A percentile compares a stretch with the other conserved stretches of the same genome.
Evolutionary conservation across 2,797 vertebrate species (phyloP).

Genomic region (Sternarchorhynchus goeldii): DNA sequence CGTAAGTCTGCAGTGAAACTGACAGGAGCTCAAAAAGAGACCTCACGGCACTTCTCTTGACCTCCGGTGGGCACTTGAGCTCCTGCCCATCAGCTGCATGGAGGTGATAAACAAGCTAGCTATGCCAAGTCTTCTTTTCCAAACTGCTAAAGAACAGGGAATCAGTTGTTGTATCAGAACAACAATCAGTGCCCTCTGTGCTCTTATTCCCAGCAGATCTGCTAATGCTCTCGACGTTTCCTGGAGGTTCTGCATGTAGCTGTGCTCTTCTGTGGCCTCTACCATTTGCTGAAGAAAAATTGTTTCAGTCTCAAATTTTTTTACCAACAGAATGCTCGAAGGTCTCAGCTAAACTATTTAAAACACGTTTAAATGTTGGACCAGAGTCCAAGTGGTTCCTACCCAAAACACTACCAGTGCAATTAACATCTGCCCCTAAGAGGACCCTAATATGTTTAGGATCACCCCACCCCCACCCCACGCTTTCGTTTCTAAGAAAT

Average conservation of each 20-base stretch:
- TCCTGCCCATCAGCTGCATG: background rate
- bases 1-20: background rate
- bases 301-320: background rate
- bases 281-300: background rate
- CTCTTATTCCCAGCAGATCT: background rate
- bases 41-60: background rate
- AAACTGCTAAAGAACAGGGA: background rate
- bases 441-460: background rate
- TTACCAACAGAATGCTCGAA: background rate
- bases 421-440: background rate
- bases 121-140: conserved; percentile 22
- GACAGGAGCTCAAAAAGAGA: background rate
- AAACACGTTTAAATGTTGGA: background rate
- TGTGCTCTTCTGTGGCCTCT: background rate
- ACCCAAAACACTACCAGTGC: background rate
- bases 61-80: background rate
- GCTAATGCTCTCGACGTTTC: background rate
- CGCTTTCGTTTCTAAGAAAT: background rate
- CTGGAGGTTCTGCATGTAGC: background rate
- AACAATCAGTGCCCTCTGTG: background rate
- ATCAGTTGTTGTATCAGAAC: conserved; percentile 2
- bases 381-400: background rate
- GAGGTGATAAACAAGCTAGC: background rate
- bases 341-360: background rate
- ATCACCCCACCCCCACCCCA: background rate